Evolutionary conservation across 2,113 vertebrate genomes (phyloP).

Genomic region (Enhydra lutris): DNA sequence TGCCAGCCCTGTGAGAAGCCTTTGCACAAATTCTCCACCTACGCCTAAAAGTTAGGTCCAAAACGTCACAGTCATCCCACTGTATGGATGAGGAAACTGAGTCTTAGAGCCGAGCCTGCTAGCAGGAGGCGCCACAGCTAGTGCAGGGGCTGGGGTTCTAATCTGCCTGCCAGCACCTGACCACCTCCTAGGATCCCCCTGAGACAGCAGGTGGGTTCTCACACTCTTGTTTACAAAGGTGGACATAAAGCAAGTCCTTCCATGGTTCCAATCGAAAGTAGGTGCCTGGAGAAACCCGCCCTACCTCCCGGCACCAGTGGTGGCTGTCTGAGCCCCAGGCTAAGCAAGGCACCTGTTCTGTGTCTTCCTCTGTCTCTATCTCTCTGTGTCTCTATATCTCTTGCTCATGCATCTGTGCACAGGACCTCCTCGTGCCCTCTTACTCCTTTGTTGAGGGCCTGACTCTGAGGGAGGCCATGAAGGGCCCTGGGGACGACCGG

Average conservation of each 20-base stretch:
- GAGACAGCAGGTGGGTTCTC: neutral
- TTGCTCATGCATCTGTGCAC: neutral
- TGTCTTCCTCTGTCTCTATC: neutral
- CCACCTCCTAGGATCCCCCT: accelerated
- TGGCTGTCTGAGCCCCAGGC: neutral
- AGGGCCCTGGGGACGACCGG: neutral
- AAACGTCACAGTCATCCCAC: accelerated
- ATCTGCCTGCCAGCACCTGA: accelerated
- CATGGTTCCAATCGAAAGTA: neutral
- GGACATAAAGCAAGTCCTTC: accelerated
- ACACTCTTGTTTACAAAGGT: neutral
- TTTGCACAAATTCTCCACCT: neutral
- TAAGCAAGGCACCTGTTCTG: neutral
- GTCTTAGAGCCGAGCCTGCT: neutral
- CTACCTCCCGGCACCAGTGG: accelerated
- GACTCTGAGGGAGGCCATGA: neutral
- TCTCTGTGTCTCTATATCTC: neutral
- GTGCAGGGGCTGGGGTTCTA: neutral
- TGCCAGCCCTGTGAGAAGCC: neutral
- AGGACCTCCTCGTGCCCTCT: too few species aligned
- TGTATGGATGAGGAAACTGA: neutral
- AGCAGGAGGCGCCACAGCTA: accelerated
- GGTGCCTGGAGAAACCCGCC: accelerated
- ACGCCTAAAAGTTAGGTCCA: neutral
- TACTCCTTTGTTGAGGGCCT: neutral